Evolutionary conservation across 1,140 invertebrate genomes (phyloP), one percentile per base, ranked within the genome.

Genomic region (Anastrepha ludens): DNA sequence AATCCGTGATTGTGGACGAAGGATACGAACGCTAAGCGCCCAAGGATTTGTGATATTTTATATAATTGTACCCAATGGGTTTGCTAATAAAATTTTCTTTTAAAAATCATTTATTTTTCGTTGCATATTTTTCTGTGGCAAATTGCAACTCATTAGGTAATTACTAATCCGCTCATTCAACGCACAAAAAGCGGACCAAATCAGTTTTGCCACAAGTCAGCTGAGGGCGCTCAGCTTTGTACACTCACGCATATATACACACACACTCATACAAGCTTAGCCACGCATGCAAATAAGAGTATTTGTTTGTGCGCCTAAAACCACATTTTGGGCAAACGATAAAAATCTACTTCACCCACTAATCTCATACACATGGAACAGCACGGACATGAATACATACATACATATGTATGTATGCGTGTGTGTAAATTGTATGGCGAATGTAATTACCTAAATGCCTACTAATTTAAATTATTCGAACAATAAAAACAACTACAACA

Each of bases 381-480:
- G 70, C 74, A 47, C 15, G 1, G 11, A 17, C 44, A 11, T 2
- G 9, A 17, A 13, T 17, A 11, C 44, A 5, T 47, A n/a, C 13
- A 3, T 47, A 13, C 2, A 15, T 47, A 11, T 70, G 65, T 44
- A 15, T 41, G 44, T 8, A 17, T 50, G 17, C 20, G 70, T 50
- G 15, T 4, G 39, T 15, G 67, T 70, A 17, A 47, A 39, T 39
- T 67, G 70, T 47, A 50, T 74, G 70, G 70, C 17, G 55, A 74
- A 81, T 47, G 74, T 81, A 81, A 81, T 81, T 81, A 81, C 74
- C 74, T 81, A 81, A 81, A 81, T 81, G 74, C 74, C 74, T 81
- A 81, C 74, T 81, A 81, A 81, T 81, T 81, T 81, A 81, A 81
- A 81, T 81, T 81, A 81, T 81, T 55, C 74, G 47, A 81, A 81